Base-by-base conservation (phyloP, 2,797 vertebrate genomes). In the Sebastes trivittatus region DNA sequence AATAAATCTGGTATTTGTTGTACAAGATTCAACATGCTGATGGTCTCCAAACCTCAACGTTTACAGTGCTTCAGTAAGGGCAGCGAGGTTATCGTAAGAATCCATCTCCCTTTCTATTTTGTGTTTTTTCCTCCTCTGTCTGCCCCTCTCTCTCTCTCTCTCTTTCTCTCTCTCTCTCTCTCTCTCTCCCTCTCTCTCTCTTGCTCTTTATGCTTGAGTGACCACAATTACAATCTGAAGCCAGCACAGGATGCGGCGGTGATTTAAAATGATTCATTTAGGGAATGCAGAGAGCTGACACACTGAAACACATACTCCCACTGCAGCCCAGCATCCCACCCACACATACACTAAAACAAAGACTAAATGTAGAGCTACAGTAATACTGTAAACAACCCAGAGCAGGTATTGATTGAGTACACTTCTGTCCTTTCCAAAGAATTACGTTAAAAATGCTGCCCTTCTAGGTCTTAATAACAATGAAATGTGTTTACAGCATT, bases 251-350 rank as follows among this genome's bases (percentile, higher is more conserved):
- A 95, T 94, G 92, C 90, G 75, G 92, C 79, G 88, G 89, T 85
- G 88, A 89, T 93, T 94, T 94, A 78, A 89, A 94, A 89, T 92
- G 92, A 95, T 94, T 94, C 84, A 92, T 94, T 93, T 88, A 77
- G 79, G 87, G 86, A 92, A 94, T 91, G 87, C 78, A 70, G 81
- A 86, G 87, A 85, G 82, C 90, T 88, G 91, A 93, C 87, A 85
- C 68, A 70, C 80, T 87, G 84, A 89, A 92, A 92, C 81, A 67
- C 78, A 87, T 72, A 90, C 75, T 87, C 76, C 74, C 82, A 79
- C 67, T 72, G 66, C 84, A 82, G 62, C 77, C 64, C 77, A 7
- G 34, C 74, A 87, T 81, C 76, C 82, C 87, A 81, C 79, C 30
- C 75, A 84, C 70, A 38, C 67, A 46, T 22, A 36, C 60, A 69